These are phyloP conservation scores for Stenichneumon culpator DNA, from an alignment of 2,888 invertebrate genomes.

Conservation along the genomic window DNA sequence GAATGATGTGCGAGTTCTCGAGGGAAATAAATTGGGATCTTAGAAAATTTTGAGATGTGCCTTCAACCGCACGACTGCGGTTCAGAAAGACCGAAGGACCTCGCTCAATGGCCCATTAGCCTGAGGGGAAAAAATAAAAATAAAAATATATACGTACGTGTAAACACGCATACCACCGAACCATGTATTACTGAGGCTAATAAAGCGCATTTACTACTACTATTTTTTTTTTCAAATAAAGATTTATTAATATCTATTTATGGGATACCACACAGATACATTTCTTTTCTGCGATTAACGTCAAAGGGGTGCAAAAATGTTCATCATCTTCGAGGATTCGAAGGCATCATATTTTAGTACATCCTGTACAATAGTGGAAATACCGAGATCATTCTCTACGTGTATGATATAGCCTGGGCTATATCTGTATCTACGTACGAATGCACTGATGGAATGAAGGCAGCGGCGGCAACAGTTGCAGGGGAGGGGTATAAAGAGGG, in stretches of 20 bases:
- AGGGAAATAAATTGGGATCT: not conserved
- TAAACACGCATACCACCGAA: no score
- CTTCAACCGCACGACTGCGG: not conserved
- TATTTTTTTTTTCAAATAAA: not conserved
- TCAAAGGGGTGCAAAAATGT: not conserved
- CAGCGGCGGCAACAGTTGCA: not conserved
- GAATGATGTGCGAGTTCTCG: not conserved
- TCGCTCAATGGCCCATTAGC: no score
- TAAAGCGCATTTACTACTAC: no score
- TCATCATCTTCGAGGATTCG: not conserved
- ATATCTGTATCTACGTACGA: constrained; percentile 41
- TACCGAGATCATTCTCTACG: constrained; percentile 43
- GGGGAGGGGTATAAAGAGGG: constrained; percentile 49
- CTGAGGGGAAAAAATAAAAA: no score
- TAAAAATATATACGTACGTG: no score
- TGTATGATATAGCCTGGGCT: constrained; percentile 15
- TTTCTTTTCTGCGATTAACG: not conserved
- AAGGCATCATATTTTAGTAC: constrained; percentile 4
- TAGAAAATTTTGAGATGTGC: not conserved
- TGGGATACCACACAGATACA: not conserved
- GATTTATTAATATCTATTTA: not conserved
- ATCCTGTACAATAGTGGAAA: constrained; percentile 34
- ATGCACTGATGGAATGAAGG: constrained; percentile 60
- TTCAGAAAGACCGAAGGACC: no score
- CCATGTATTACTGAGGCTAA: no score